Base-by-base conservation (phyloP, 2,888 invertebrate genomes). In the Cephus pygmeus region DNA sequence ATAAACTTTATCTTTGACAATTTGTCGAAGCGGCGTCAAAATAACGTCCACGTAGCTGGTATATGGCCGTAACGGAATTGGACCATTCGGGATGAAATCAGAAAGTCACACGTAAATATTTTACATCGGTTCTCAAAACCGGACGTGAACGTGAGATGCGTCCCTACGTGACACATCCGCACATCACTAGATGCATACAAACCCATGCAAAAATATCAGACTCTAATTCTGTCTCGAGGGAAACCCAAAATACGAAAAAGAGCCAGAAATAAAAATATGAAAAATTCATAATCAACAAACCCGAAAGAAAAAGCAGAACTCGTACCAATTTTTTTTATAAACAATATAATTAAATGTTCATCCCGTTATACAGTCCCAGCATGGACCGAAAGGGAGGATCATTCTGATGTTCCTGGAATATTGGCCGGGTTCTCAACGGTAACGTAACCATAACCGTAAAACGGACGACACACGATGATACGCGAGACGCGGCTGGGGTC, bases 381-480 rank as follows among this genome's bases (percentile, higher is more conserved):
- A 23, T 56, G 56, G 56, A 56, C 56, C 56, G 23, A 56, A 23
- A 23, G 56, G 9, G 23, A 56, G 9, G 56, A 56, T 56, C 2
- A 40, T 56, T 23, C 56, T 23, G 23, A 56, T 23, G 56, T 56
- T 56, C 56, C 56, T 56, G 56, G 56, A 9, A 56, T 9, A 56
- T 56, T 56, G 56, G 56, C 15, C 56, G 56, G 9, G 56, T 56
- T 56, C 56, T 56, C 56, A 71, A 71, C 71, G 71, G 31, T 31
- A 71, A 31, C 71, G 31, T 71, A 31, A 71, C 71, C 76, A 79
- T 80, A 81, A 81, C 80, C 81, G 81, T 83, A 81, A 83, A 82
- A 84, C 82, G 80, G 81, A 75, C 80, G 82, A 81, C 83, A 80
- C 81, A 83, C 83, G 81, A 83, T 81, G 84, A 84, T 81, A 81